Evolutionary conservation across 2,888 invertebrate genomes (phyloP).

Genomic region (Spatulosminthurus flaviceps): DNA sequence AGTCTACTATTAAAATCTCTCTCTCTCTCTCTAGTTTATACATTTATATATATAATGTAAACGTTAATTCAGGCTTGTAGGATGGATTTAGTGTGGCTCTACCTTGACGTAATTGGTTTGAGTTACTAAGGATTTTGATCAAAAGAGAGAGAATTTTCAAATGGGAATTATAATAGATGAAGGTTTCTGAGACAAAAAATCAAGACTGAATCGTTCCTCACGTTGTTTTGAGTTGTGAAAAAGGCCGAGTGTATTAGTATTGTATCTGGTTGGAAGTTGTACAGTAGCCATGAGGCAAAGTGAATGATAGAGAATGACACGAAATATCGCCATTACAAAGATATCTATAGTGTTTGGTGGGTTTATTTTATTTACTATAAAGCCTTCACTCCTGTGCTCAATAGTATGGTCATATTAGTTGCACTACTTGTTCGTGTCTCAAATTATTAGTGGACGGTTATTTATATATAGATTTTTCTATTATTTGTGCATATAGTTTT

Average conservation of each 20-base stretch:
- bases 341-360: not conserved
- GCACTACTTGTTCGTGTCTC: not conserved
- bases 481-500: no score
- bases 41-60: no score
- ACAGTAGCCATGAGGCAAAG: not conserved
- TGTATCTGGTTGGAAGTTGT: not conserved
- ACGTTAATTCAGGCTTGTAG: not conserved
- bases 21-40: no score
- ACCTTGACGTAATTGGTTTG: conserved; percentile 20
- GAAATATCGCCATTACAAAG: conserved; percentile 38
- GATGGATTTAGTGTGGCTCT: not conserved
- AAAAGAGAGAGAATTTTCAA: not conserved
- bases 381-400: conserved; percentile 18
- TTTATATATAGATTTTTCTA: no score
- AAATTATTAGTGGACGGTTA: not conserved
- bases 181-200: conserved; percentile 4
- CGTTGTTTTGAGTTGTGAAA: not conserved
- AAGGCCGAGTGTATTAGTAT: not conserved
- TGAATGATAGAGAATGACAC: conserved; percentile 41
- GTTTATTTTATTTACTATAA: not conserved
- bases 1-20: conserved; percentile 1
- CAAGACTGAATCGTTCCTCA: conserved; percentile 1
- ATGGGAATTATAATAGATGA: not conserved
- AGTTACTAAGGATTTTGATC: not conserved
- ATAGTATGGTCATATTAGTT: not conserved